Evolutionary conservation across 2,797 vertebrate species (phyloP), one percentile per base, ranked within the genome.

Genomic region (Hoplostethus atlanticus): DNA sequence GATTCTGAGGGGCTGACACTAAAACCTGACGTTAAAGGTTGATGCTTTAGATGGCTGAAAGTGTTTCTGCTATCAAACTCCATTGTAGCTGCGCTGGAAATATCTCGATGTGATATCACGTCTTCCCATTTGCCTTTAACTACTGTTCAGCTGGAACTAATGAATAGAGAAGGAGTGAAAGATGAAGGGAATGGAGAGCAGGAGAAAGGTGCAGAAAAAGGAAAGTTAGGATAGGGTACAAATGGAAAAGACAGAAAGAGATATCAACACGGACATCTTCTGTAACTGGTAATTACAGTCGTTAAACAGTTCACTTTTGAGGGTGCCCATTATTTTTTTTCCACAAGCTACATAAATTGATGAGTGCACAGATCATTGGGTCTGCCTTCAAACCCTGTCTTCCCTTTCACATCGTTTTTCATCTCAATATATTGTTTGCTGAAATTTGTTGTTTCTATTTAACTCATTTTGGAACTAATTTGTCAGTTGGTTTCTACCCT

Each of bases 71-170:
- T 21, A 21, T 21, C 21, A 21, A 21, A 21, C 21, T 1, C 21
- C 21, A 21, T 21, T 21, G 21, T 21, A 21, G 21, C 21, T 21
- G 21, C 21, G 21, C 21, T 21, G 21, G 21, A 21, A 21, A 21
- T 21, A 21, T 21, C 21, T 21, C 21, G 21, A 21, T 1, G 21
- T 21, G 21, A 21, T 21, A 1, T 21, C 21, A 21, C 21, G 1
- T 21, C 73, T 68, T 63, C 58, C 50, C 64, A 71, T 76, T 73
- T 47, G 56, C 38, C 71, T 73, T 52, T 64, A 55, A 30, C 53
- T 60, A 55, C 30, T 70, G 67, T 76, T 78, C 74, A 80, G 25
- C 54, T 76, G 68, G 55, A 73, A 73, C 78, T 83, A 80, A 84
- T 62, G 21, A 21, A 21, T 21, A 28, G 58, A 61, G 34, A 40